Base-by-base conservation (phyloP, 1,140 invertebrate genomes). In the Lepidurus apus region DNA sequence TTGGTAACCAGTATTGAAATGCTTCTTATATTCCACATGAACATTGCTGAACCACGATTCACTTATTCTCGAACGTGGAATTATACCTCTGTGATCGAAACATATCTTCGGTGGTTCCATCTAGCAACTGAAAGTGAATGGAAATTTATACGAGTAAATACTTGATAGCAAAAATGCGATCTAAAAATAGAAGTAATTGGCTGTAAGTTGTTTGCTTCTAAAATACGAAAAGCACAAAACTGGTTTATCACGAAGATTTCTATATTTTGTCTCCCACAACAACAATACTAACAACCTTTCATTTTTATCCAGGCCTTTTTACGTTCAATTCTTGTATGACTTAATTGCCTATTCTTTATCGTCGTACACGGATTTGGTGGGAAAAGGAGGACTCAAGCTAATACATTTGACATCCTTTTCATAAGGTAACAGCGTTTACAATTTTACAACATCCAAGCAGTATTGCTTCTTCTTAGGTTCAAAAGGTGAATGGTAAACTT, bases 401-500 rank as follows among this genome's bases (percentile, higher is more conserved):
- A 65, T n/a, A 65, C 53, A 21, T 65, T 65, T 21, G 53, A 21
- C 21, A 21, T n/a, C 53, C 21, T 65, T 21, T 65, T n/a, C 53
- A 65, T 65, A 13, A 21, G 21, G 53, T 65, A 65, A 65, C 53
- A 65, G 17, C 17, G 21, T 65, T 65, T n/a, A 65, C 53, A 65
- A 65, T 65, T 65, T 13, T 65, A 65, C 53, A 65, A 65, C 53
- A 65, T 65, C 53, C 53, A 65, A 65, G 53, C 53, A 65, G 53
- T 65, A 65, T 65, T 65, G 53, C 53, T 65, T 21, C 53, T 65
- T 65, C 53, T 17, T 13, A 21, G 53, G 8, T 21, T 65, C n/a
- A 65, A 65, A n/a, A 21, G 53, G 53, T 65, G 17, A 65, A 21
- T 65, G 17, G 10, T 65, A 65, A 65, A 13, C 17, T 65, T 13